These are phyloP conservation scores for Oasisia sp. DNA, from an alignment of 2,888 invertebrate genomes.

Conservation along the genomic window DNA sequence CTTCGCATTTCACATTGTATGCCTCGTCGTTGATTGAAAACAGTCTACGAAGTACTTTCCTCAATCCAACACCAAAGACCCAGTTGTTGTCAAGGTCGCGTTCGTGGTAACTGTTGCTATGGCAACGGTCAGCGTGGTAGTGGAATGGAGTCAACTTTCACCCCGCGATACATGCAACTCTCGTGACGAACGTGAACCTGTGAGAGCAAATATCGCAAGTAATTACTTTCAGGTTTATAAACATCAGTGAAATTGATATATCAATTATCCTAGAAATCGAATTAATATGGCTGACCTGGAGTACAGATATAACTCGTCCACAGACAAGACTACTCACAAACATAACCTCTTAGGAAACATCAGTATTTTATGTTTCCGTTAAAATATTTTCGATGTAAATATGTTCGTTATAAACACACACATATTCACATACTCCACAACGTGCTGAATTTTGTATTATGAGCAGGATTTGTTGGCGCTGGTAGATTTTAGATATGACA, in stretches of 20 bases:
- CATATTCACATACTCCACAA: background rate
- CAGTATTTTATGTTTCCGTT: no score
- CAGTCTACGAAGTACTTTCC: background rate
- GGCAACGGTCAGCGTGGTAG: background rate
- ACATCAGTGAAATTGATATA: no score
- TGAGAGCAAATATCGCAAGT: background rate
- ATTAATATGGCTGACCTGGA: no score
- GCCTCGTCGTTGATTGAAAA: background rate
- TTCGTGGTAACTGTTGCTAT: background rate
- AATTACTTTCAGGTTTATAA: no score
- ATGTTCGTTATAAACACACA: no score
- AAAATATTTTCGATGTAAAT: no score
- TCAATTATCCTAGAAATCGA: no score
- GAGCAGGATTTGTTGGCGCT: background rate
- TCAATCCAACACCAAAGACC: background rate
- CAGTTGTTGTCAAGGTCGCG: background rate
- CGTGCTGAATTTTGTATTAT: background rate
- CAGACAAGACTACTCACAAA: no score
- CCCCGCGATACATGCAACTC: slow-evolving; percentile 4
- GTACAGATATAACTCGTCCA: no score
- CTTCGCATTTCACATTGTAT: background rate
- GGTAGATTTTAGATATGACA: background rate
- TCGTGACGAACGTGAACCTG: slow-evolving; percentile 6
- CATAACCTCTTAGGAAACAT: no score
- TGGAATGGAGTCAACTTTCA: slow-evolving; percentile 10